Conservation (phyloP, 2,888 invertebrate species). For the Rotaria macrura region DNA sequence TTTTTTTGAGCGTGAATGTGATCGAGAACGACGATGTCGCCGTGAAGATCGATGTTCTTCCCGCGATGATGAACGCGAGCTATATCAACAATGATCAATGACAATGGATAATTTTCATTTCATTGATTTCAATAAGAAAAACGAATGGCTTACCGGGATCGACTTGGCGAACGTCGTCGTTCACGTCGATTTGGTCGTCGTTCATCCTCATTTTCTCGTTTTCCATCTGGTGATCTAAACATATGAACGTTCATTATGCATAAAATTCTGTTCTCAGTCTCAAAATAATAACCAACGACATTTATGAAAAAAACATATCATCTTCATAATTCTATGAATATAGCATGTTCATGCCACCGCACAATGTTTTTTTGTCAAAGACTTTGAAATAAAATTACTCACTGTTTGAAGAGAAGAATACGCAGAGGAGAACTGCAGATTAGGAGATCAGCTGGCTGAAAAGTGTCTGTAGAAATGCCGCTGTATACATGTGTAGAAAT, state of each 20-base stretch:
- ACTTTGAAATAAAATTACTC: neutral
- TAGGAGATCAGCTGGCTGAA: neutral
- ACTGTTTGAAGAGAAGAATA: neutral
- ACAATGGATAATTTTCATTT: neutral
- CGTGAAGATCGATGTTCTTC: neutral
- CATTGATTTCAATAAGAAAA: too few relatives aligned
- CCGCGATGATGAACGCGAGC: neutral
- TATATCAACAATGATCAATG: too few relatives aligned
- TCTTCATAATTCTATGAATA: neutral
- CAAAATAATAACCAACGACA: neutral
- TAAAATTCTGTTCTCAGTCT: neutral
- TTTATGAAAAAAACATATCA: neutral
- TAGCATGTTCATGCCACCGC: neutral
- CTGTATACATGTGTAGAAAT: neutral
- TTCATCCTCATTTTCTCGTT: neutral
- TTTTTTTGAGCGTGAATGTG: neutral
- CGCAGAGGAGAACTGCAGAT: neutral
- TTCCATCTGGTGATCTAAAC: neutral
- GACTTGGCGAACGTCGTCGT: neutral
- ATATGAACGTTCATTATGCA: too few relatives aligned
- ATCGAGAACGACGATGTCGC: conserved; percentile 9
- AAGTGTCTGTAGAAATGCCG: conserved; percentile 2
- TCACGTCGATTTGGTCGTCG: neutral
- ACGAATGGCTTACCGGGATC: neutral
- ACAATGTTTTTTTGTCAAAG: neutral